Conservation (phyloP, 2,113 vertebrate genomes). For the Salvelinus sp. region DNA sequence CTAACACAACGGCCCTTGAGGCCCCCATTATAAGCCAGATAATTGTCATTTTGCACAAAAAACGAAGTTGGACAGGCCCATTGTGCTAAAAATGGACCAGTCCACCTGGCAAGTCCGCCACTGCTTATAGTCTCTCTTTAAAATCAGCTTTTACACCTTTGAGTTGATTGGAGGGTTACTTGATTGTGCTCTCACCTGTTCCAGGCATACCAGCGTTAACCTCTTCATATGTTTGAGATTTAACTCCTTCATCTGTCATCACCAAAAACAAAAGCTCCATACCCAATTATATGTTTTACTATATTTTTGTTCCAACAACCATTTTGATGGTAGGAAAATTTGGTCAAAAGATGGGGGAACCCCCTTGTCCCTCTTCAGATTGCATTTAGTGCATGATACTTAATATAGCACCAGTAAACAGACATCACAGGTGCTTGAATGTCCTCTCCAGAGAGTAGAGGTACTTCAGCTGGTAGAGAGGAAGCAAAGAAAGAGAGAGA, state of each 20-base stretch:
- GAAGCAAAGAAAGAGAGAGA: background rate
- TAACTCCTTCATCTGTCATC: slow-evolving; percentile 30
- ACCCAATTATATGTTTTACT: background rate
- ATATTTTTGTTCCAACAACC: too few relatives aligned
- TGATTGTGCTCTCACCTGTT: slow-evolving; percentile 47
- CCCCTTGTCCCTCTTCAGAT: slow-evolving; percentile 36
- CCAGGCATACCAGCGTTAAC: slow-evolving; percentile 32
- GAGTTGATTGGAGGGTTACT: slow-evolving; percentile 40
- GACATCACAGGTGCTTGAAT: slow-evolving; percentile 35
- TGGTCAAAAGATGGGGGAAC: slow-evolving; percentile 14
- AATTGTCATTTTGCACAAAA: too few relatives aligned
- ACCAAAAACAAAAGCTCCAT: slow-evolving; percentile 29
- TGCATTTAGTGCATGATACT: slow-evolving; percentile 18
- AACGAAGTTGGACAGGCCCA: too few relatives aligned
- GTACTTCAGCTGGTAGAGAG: slow-evolving; percentile 27
- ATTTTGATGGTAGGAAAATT: background rate
- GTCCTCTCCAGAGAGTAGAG: slow-evolving; percentile 31
- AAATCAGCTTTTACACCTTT: slow-evolving; percentile 41
- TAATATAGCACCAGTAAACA: slow-evolving; percentile 40
- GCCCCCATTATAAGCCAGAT: too few relatives aligned
- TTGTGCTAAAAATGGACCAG: too few relatives aligned
- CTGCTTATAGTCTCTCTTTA: slow-evolving; percentile 37
- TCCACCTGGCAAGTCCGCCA: too few relatives aligned
- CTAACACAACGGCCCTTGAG: too few relatives aligned
- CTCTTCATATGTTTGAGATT: slow-evolving; percentile 40